These are phyloP conservation scores for Girardia tigrina DNA, from an alignment of 2,888 invertebrate genomes.

Conservation along the genomic window DNA sequence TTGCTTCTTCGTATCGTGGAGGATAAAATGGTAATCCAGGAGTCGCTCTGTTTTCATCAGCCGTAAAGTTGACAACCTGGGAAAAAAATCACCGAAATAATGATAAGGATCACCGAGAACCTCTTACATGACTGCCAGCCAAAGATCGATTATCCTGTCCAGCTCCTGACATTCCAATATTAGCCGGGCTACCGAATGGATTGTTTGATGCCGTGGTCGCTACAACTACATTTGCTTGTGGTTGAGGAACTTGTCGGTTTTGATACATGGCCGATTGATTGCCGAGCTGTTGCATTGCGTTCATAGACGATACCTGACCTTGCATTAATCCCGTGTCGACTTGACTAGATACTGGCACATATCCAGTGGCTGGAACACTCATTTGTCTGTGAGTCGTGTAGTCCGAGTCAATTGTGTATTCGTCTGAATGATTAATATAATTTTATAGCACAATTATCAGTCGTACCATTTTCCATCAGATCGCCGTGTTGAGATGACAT, in stretches of 20 bases:
- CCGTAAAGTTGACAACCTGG: background rate
- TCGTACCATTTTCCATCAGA: slow-evolving; percentile 17
- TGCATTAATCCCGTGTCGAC: background rate
- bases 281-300: background rate
- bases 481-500: slow-evolving; percentile 4
- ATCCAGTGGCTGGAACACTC: slow-evolving; percentile 7
- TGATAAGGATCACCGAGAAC: background rate
- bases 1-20: slow-evolving; percentile 14
- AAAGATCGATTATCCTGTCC: slow-evolving; percentile 20
- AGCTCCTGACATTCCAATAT: background rate
- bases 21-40: slow-evolving; percentile 16
- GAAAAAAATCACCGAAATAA: too few species aligned
- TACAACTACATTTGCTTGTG: background rate
- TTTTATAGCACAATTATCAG: too few species aligned
- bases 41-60: background rate
- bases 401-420: slow-evolving; percentile 10
- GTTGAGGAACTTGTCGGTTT: slow-evolving; percentile 6
- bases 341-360: background rate
- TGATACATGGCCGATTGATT: background rate
- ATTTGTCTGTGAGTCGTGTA: background rate
- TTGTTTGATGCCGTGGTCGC: background rate
- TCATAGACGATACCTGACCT: background rate
- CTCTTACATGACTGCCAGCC: slow-evolving; percentile 9
- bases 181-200: background rate
- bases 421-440: background rate